Evolutionary conservation across 2,888 invertebrate species (phyloP).

Genomic region (Gari tellinella): DNA sequence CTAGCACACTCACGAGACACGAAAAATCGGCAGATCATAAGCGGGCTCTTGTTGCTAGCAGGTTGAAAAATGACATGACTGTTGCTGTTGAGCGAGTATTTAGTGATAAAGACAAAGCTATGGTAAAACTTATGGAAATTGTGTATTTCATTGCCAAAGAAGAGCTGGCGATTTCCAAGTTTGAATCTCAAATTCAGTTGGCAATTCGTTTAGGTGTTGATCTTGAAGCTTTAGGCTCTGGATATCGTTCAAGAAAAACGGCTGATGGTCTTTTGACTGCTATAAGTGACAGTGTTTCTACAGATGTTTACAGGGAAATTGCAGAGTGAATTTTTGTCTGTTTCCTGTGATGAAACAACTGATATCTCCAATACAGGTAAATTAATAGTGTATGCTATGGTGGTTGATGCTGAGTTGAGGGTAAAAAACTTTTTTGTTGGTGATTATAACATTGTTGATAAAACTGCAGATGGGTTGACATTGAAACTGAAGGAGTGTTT

Average conservation of each 20-base stretch:
- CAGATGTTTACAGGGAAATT: background rate
- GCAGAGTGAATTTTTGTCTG: constrained; percentile 16
- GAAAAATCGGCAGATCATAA: constrained; percentile 16
- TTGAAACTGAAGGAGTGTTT: constrained; percentile 12
- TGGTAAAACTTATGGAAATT: constrained; percentile 5
- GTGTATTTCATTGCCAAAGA: constrained; percentile 15
- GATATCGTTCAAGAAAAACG: constrained; percentile 14
- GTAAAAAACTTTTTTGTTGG: constrained; percentile 7
- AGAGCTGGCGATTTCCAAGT: constrained; percentile 6
- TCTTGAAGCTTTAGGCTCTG: constrained; percentile 5
- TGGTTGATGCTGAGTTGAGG: background rate
- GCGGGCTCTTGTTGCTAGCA: background rate
- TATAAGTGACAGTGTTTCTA: constrained; percentile 2
- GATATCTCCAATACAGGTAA: constrained; percentile 10
- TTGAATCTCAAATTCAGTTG: constrained; percentile 17
- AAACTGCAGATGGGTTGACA: constrained; percentile 12
- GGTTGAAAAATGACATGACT: constrained; percentile 10
- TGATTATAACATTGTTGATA: constrained; percentile 16
- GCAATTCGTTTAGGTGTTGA: constrained; percentile 4
- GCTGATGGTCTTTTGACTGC: constrained; percentile 17
- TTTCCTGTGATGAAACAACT: constrained; percentile 22
- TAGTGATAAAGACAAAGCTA: constrained; percentile 8
- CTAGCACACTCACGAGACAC: background rate
- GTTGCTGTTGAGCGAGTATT: constrained; percentile 3
- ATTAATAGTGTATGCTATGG: constrained; percentile 1